Evolutionary conservation across 2,113 vertebrate species (phyloP).

Genomic region (Coptodon bakossiorum): DNA sequence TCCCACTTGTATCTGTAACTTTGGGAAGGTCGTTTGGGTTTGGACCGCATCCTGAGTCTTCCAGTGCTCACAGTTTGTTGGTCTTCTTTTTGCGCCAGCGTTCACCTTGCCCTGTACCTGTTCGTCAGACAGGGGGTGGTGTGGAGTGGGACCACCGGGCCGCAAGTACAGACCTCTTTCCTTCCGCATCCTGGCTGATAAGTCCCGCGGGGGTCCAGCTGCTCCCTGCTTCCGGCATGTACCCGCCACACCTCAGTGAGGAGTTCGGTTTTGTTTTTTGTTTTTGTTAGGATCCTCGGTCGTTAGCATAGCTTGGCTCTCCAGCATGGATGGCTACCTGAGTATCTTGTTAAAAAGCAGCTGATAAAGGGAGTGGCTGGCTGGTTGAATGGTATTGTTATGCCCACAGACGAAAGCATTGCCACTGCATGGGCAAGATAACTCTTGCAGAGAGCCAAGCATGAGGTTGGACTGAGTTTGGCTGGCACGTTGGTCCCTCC

Average conservation of each 20-base stretch:
- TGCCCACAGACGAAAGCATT: conserved; percentile 7
- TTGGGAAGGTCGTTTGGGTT: neutral
- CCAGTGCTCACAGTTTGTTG: conserved; percentile 49
- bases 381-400: conserved; percentile 21
- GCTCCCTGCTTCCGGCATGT: conserved; percentile 57
- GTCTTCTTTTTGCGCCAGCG: conserved; percentile 63
- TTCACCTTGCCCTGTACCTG: conserved; percentile 57
- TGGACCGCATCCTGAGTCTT: neutral
- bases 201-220: conserved; percentile 46
- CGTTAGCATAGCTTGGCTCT: neutral
- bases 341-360: conserved; percentile 11
- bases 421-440: conserved; percentile 45
- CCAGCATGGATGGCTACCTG: conserved; percentile 25
- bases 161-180: conserved; percentile 72
- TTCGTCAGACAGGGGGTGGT: conserved; percentile 62
- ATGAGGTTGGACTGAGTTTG: conserved; percentile 49
- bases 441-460: conserved; percentile 22
- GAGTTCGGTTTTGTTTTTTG: neutral
- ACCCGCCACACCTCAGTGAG: conserved; percentile 40
- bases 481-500: conserved; percentile 28
- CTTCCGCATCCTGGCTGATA: conserved; percentile 64
- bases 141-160: conserved; percentile 62
- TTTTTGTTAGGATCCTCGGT: conserved; percentile 24
- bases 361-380: conserved; percentile 40
- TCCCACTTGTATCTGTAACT: neutral